Evolutionary conservation across 2,888 invertebrate species (phyloP).

Genomic region (Beris chalybata): DNA sequence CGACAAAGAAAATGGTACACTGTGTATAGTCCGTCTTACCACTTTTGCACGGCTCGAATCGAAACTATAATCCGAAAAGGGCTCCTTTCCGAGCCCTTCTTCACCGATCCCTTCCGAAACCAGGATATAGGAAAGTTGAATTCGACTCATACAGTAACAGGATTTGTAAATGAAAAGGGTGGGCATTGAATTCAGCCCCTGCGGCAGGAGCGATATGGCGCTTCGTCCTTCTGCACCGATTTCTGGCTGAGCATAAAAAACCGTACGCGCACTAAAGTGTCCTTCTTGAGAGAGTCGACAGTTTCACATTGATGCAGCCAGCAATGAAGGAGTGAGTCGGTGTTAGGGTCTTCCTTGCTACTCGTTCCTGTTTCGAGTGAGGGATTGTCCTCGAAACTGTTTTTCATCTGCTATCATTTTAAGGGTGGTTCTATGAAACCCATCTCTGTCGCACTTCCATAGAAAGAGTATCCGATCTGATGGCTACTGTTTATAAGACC

Average conservation of each 20-base stretch:
- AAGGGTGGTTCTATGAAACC: constrained; percentile 6
- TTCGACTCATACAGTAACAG: constrained; percentile 8
- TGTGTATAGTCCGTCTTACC: no score
- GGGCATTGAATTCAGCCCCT: neutral
- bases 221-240: neutral
- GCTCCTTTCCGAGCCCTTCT: no score
- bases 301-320: constrained; percentile 27
- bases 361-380: neutral
- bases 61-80: no score
- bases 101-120: no score
- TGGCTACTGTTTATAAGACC: no score
- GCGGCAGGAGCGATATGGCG: neutral
- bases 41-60: no score
- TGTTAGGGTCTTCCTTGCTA: constrained; percentile 5
- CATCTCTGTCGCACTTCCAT: no score
- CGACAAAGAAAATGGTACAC: no score
- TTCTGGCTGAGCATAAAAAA: no score
- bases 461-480: no score
- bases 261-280: neutral
- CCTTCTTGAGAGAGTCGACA: neutral
- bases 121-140: constrained; percentile 3
- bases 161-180: neutral
- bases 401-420: constrained; percentile 5
- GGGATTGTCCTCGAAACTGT: constrained; percentile 16
- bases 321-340: constrained; percentile 18